phyloP scores from a whole-genome alignment of 2,888 invertebrate genomes.

The Sphaerophoria rueppellii region DNA sequence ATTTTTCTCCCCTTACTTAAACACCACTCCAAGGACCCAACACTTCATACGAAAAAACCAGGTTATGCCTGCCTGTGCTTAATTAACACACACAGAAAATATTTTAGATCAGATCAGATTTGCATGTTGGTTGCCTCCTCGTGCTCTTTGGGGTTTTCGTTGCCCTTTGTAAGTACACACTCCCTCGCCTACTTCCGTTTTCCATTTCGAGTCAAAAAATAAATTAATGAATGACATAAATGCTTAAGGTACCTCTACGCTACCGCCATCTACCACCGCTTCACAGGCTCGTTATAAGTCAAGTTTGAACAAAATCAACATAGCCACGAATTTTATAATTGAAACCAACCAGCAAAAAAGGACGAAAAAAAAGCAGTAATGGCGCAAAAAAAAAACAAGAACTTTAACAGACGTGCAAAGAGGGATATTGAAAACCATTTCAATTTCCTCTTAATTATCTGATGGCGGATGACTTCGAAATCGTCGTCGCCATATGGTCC shows the following conservation, averaged over 20 bases:
- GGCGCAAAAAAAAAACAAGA: slow-evolving; percentile 37
- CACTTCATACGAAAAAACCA: background rate
- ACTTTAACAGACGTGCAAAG: slow-evolving; percentile 1
- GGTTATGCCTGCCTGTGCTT: slow-evolving; percentile 20
- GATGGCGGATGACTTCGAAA: slow-evolving; percentile 46
- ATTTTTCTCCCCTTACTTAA: background rate
- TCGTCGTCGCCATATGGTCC: slow-evolving; percentile 45
- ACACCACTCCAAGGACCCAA: background rate
- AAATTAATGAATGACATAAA: slow-evolving; percentile 24
- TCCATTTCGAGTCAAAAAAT: background rate
- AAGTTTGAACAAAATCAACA: slow-evolving; percentile 13
- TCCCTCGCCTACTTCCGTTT: background rate
- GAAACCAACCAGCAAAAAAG: slow-evolving; percentile 11
- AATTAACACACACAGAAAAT: slow-evolving; percentile 16
- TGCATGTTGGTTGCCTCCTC: background rate
- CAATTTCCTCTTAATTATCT: slow-evolving; percentile 69
- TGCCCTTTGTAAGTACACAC: background rate
- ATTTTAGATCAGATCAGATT: slow-evolving; percentile 17
- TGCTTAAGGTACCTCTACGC: background rate
- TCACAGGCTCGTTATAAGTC: background rate
- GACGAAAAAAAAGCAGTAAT: slow-evolving; percentile 23
- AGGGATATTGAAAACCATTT: slow-evolving; percentile 52
- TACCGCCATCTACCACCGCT: background rate
- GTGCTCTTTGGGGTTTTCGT: no score
- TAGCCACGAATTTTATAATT: slow-evolving; percentile 42